Evolutionary conservation across 2,888 invertebrate genomes (phyloP).

Genomic region (Galerucella pusilla): DNA sequence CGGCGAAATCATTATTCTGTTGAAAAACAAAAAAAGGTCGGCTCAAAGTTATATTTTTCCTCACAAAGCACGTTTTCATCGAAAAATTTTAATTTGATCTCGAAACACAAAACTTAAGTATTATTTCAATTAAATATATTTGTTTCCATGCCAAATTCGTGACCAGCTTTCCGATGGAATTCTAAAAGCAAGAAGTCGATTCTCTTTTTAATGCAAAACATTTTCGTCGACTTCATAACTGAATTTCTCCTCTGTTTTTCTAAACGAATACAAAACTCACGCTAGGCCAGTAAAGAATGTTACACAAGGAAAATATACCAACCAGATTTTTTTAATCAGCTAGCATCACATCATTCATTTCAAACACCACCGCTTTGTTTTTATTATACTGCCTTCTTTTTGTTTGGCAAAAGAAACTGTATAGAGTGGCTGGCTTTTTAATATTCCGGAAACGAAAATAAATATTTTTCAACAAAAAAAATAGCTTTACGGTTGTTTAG

Average conservation of each 20-base stretch:
- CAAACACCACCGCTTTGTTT: too few species aligned
- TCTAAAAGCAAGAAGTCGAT: conserved; percentile 21
- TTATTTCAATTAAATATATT: conserved; percentile 27
- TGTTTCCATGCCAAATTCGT: conserved; percentile 22
- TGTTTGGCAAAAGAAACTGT: too few species aligned
- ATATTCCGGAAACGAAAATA: too few species aligned
- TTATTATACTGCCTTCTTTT: too few species aligned
- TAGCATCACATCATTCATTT: too few species aligned
- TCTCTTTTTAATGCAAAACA: conserved; percentile 35
- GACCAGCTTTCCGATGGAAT: conserved; percentile 21
- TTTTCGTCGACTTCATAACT: conserved; percentile 28
- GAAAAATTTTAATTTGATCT: conserved; percentile 25
- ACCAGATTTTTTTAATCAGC: too few species aligned
- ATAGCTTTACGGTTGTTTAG: too few species aligned
- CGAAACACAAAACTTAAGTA: conserved; percentile 22
- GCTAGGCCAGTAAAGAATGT: background rate
- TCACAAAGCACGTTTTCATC: conserved; percentile 5
- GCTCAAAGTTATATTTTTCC: background rate
- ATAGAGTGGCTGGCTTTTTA: too few species aligned
- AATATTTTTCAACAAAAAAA: too few species aligned
- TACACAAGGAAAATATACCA: too few species aligned
- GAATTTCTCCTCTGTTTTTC: conserved; percentile 29
- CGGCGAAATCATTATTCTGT: background rate
- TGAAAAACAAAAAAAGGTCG: background rate
- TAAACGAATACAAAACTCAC: conserved; percentile 16